phyloP scores from a whole-genome alignment of 2,888 invertebrate species.

The Doris montereyensis region DNA sequence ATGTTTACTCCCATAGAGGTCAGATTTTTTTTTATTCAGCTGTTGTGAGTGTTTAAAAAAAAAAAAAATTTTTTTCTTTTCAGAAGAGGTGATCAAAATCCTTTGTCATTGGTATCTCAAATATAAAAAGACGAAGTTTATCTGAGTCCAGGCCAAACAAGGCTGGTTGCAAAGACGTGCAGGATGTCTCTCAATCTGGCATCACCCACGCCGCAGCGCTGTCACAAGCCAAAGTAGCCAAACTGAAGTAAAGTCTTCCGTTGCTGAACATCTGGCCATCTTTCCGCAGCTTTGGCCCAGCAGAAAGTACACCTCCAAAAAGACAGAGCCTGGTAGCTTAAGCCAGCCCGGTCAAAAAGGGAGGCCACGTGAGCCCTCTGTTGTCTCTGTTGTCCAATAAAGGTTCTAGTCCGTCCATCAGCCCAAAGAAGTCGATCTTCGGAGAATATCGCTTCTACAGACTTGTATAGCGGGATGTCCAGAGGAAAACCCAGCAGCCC shows the following conservation, averaged over 20 bases:
- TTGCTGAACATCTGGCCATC: too few relatives aligned
- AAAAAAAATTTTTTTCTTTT: neutral
- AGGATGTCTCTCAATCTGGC: slow-evolving; percentile 28
- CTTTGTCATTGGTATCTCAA: slow-evolving; percentile 18
- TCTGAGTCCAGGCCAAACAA: slow-evolving; percentile 53
- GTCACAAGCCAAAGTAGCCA: slow-evolving; percentile 62
- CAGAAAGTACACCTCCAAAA: neutral
- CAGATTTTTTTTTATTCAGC: too few relatives aligned
- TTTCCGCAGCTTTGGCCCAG: slow-evolving; percentile 29
- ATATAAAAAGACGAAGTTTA: slow-evolving; percentile 55
- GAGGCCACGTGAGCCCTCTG: slow-evolving; percentile 47
- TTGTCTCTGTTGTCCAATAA: slow-evolving; percentile 42
- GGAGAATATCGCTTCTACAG: slow-evolving; percentile 52
- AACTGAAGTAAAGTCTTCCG: slow-evolving; percentile 62
- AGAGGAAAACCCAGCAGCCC: slow-evolving; percentile 28
- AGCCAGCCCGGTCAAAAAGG: slow-evolving; percentile 31
- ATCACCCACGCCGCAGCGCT: slow-evolving; percentile 29
- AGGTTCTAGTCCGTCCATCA: slow-evolving; percentile 43
- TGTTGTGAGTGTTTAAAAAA: too few relatives aligned
- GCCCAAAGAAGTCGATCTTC: slow-evolving; percentile 58
- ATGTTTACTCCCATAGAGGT: too few relatives aligned
- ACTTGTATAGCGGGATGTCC: slow-evolving; percentile 35
- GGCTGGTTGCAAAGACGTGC: slow-evolving; percentile 35
- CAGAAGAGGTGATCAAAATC: neutral
- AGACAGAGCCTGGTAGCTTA: neutral